phyloP scores from a whole-genome alignment of 2,113 vertebrate species.

The Ceuthmochares aereus region DNA sequence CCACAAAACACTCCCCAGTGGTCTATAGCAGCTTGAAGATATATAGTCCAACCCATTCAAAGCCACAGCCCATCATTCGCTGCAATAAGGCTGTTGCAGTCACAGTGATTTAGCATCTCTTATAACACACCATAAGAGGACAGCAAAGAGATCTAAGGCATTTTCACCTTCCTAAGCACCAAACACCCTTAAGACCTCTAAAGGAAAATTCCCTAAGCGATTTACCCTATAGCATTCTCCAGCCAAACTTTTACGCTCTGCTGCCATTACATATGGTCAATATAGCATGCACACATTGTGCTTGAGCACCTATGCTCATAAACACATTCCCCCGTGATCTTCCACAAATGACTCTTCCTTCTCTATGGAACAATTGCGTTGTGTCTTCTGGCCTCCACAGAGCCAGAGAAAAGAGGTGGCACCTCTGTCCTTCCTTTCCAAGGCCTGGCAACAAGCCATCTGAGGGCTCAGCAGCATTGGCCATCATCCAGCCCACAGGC shows the following conservation, averaged over 20 bases:
- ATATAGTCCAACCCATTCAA: background rate
- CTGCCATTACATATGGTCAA: background rate
- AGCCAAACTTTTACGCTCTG: background rate
- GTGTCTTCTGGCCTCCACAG: background rate
- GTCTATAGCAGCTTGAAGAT: background rate
- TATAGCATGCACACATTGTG: background rate
- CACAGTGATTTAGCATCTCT: background rate
- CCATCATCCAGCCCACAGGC: background rate
- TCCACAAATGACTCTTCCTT: background rate
- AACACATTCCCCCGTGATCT: background rate
- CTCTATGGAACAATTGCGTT: background rate
- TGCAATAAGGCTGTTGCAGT: background rate
- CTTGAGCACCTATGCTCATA: background rate
- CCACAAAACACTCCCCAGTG: slow-evolving; percentile 26
- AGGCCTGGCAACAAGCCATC: background rate
- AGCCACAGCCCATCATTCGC: background rate
- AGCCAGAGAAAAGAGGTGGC: background rate
- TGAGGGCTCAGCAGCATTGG: background rate
- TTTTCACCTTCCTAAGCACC: background rate
- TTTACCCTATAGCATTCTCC: background rate
- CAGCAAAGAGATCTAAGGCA: background rate
- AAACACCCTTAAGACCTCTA: background rate
- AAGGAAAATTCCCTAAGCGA: background rate
- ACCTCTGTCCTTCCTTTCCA: background rate
- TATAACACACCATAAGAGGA: background rate